These are phyloP conservation scores for Euproctis similis DNA, from an alignment of 2,888 invertebrate species.

Conservation along the genomic window DNA sequence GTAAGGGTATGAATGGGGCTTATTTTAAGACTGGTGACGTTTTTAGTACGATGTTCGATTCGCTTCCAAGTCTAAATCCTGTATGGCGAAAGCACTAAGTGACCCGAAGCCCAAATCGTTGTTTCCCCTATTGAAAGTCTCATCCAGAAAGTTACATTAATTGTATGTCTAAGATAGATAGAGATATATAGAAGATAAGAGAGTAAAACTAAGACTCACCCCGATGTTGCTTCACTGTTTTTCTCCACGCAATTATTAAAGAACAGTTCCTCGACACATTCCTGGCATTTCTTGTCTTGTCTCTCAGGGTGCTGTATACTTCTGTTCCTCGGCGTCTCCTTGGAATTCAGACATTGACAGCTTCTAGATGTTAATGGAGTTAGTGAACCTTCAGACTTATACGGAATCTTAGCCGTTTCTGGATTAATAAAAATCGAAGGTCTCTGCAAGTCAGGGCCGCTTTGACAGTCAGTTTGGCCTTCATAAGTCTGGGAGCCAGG, in stretches of 20 bases:
- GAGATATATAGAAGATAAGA: no score
- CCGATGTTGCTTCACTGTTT: conserved; percentile 3
- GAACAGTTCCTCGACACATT: conserved; percentile 8
- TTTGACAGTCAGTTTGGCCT: not conserved
- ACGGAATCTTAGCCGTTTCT: no score
- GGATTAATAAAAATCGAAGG: not conserved
- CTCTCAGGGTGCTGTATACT: not conserved
- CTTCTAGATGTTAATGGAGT: not conserved
- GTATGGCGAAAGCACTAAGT: no score
- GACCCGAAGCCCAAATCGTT: no score
- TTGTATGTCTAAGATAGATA: no score
- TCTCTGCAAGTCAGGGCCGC: not conserved
- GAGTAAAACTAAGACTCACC: conserved; percentile 7
- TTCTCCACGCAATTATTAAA: conserved; percentile 5
- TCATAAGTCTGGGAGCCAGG: not conserved
- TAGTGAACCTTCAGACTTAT: no score
- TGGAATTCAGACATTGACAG: not conserved
- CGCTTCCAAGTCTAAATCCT: no score
- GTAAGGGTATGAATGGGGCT: no score
- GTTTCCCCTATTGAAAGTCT: no score
- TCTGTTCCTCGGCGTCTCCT: conserved; percentile 1
- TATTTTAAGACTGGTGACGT: no score
- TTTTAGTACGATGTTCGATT: no score
- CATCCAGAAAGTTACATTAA: no score
- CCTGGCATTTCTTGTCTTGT: not conserved